Evolutionary conservation across 2,113 vertebrate species (phyloP), one percentile per base, ranked within the genome.

Genomic region (Corydoras sp.): DNA sequence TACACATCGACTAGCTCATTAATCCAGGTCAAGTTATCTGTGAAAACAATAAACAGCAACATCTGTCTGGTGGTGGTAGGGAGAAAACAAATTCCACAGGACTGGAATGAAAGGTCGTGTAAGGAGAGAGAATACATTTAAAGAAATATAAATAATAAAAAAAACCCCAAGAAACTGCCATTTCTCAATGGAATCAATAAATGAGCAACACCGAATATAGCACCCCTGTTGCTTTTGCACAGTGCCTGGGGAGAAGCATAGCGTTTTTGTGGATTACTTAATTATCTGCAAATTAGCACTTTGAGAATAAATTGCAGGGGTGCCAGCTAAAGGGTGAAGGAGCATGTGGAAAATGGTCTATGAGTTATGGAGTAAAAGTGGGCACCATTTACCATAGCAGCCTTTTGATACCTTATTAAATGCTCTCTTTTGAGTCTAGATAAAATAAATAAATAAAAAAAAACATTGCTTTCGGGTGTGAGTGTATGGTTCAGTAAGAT

Each of bases 261-360:
- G 79, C 82, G 90, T 91, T 93, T 90, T 77, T 12, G 31, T 68
- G 74, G 79, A 88, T 89, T 81, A 90, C 68, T 89, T 90, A 88
- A 94, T 92, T 88, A 90, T 86, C 81, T 86, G 79, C 85, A 91
- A 90, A 90, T 91, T 89, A 88, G 74, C 80, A 86, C 81, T 77
- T 88, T 76, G 49, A 81, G 81, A 87, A 87, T 77, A 86, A 86
- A 85, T 80, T 76, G 77, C 72, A 81, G 68, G 76, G 84, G 84
- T 86, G 86, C 69, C 76, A 78, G 68, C 68, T 15, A 74, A 79
- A 73, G 67, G 68, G 31, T 10, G 24, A 49, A 55, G 51, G 63
- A 51, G 60, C 5, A 3, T 29, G 35, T 49, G 43, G 15, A 8
- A 43, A 43, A 43, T 43, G 35, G 35, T 43, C 35, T n/a, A 58